Evolutionary conservation across 2,113 vertebrate species (phyloP).

Genomic region (Periophthalmus modestus): DNA sequence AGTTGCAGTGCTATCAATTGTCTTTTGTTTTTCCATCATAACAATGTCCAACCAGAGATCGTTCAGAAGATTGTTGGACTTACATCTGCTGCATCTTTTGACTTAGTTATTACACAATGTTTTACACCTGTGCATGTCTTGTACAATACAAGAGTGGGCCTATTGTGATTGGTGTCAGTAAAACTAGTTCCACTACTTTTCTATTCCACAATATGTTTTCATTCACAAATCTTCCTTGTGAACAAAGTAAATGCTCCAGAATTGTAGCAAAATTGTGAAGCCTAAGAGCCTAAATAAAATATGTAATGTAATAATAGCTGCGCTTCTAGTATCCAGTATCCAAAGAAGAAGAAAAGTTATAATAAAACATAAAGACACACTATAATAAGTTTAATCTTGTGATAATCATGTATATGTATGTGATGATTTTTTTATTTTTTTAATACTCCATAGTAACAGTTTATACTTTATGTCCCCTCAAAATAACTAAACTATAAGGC

Average conservation of each 20-base stretch:
- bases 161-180: conserved; percentile 7
- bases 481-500: too few relatives aligned
- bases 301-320: too few relatives aligned
- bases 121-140: not conserved
- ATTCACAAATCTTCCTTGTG: not conserved
- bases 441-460: too few relatives aligned
- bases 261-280: not conserved
- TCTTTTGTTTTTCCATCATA: conserved; percentile 35
- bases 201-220: not conserved
- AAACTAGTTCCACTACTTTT: not conserved
- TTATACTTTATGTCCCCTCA: not conserved
- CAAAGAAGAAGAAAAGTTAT: not conserved
- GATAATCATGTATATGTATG: too few relatives aligned
- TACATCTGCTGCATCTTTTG: conserved; percentile 18
- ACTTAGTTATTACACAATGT: conserved; percentile 29
- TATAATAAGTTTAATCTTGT: not conserved
- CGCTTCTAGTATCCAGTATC: not conserved
- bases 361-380: not conserved
- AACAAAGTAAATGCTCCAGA: not conserved
- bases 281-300: too few relatives aligned
- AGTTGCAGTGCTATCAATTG: conserved; percentile 55
- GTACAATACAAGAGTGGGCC: not conserved
- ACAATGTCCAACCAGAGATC: conserved; percentile 46
- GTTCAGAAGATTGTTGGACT: conserved; percentile 26
- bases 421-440: too few relatives aligned